phyloP scores from a whole-genome alignment of 2,113 vertebrate species.

The Caracal caracal region DNA sequence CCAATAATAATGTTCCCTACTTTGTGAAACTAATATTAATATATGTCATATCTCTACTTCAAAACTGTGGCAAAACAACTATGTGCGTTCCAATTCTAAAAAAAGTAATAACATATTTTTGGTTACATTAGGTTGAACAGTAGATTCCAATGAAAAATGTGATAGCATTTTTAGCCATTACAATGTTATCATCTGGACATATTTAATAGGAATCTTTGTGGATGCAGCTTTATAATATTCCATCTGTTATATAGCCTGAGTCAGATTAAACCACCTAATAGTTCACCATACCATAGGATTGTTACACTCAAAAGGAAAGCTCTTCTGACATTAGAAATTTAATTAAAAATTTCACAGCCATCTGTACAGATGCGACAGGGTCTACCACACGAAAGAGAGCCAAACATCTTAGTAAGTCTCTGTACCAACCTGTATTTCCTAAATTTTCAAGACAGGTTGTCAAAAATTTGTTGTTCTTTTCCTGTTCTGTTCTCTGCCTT shows the following conservation, averaged over 20 bases:
- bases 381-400: accelerated
- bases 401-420: background rate
- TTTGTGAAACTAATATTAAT: background rate
- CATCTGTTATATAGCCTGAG: background rate
- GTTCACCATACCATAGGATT: background rate
- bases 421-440: background rate
- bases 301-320: background rate
- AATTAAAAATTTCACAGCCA: too few species aligned
- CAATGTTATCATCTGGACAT: background rate
- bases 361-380: background rate
- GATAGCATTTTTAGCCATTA: background rate
- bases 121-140: background rate
- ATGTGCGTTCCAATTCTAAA: background rate
- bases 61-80: background rate
- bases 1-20: too few species aligned
- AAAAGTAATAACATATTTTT: background rate
- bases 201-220: background rate
- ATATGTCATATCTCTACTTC: background rate
- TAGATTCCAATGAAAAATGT: background rate
- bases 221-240: background rate
- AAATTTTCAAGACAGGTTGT: background rate
- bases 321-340: background rate
- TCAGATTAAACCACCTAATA: background rate
- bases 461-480: background rate
- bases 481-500: background rate